Evolutionary conservation across 2,113 vertebrate species (phyloP).

Genomic region (Peromyscus maniculatus): DNA sequence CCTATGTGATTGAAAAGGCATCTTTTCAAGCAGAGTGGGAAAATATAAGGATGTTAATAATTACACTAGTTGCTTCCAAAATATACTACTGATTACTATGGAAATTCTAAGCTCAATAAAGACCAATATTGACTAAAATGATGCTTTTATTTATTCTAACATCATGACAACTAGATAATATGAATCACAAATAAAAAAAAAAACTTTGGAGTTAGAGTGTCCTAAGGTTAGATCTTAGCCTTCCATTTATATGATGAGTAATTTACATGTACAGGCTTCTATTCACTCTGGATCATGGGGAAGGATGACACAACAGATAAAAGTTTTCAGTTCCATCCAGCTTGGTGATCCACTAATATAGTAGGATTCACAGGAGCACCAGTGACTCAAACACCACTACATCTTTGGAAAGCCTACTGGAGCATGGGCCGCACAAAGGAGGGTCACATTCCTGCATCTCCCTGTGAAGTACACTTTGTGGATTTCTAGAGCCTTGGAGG

Average conservation of each 20-base stretch:
- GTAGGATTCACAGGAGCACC: not conserved
- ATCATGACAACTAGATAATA: not conserved
- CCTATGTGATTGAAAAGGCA: conserved; percentile 5
- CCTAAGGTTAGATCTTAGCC: not conserved
- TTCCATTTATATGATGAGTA: not conserved
- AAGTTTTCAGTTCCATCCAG: too few relatives aligned
- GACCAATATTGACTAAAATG: not conserved
- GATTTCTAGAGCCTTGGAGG: not conserved
- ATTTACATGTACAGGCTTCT: not conserved
- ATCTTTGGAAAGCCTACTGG: not conserved
- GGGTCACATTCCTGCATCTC: too few relatives aligned
- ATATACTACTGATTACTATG: not conserved
- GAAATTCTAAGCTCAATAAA: not conserved
- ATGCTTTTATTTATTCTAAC: not conserved
- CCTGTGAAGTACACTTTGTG: too few relatives aligned
- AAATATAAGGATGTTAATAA: not conserved
- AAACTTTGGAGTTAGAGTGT: not conserved
- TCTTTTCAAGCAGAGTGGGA: not conserved
- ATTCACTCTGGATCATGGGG: not conserved
- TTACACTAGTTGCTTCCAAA: not conserved
- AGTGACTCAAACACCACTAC: not conserved
- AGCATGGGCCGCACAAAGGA: not conserved
- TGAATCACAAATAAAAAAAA: not conserved
- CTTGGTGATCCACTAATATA: not conserved
- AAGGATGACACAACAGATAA: not conserved